Percentiles rank a stretch among this genome's conserved stretches.
phyloP scores from a whole-genome alignment of 1,140 invertebrate species.

The Formica exsecta region DNA sequence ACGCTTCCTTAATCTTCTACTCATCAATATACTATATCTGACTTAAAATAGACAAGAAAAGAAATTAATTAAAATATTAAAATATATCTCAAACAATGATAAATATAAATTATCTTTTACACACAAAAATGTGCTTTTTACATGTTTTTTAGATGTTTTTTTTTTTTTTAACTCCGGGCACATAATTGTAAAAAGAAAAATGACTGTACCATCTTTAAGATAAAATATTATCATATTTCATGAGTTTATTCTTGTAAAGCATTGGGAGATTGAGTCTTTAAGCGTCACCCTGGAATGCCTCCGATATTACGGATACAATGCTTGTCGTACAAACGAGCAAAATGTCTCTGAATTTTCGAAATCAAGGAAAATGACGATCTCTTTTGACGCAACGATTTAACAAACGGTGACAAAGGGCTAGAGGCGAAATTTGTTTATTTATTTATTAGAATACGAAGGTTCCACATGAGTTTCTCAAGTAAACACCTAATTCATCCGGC shows the following conservation, averaged over 20 bases:
- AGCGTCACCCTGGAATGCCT: background rate
- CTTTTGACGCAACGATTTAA: background rate
- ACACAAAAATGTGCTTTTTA: no score
- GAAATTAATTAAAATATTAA: background rate
- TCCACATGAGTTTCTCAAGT: background rate
- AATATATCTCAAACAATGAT: no score
- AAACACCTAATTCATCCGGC: background rate
- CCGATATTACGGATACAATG: slow-evolving; percentile 18
- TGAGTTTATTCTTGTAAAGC: background rate
- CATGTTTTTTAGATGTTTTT: no score
- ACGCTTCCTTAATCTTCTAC: background rate
- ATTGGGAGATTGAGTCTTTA: background rate
- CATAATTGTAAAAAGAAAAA: no score
- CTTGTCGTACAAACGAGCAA: background rate
- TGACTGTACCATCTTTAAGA: background rate
- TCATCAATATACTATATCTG: background rate
- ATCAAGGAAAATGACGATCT: background rate
- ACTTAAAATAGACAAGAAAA: background rate
- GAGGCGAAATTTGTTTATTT: slow-evolving; percentile 1
- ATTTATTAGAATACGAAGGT: background rate
- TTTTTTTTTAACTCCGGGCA: no score
- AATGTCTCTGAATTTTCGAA: background rate
- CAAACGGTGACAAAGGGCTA: background rate
- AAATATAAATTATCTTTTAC: no score
- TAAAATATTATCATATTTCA: slow-evolving; percentile 3